Evolutionary conservation across 2,113 vertebrate genomes (phyloP), one percentile per base, ranked within the genome.

Genomic region (Bubalus kerabau): DNA sequence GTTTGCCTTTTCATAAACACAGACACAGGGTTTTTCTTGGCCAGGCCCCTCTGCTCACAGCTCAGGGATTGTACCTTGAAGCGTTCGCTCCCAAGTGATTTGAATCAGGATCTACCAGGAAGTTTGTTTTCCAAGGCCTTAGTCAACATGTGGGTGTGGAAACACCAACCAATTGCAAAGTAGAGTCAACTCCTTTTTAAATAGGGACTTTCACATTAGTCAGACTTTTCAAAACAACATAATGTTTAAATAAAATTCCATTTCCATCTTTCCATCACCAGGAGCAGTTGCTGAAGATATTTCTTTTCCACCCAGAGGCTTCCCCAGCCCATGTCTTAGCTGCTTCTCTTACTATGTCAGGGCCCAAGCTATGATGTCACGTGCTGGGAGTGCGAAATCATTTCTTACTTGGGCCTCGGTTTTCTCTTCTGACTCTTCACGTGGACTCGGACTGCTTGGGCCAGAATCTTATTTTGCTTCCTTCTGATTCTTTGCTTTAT

Each of bases 151-250:
- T 91, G 97, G 98, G 97, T 43, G 97, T 97, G 98, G 98, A 98
- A 98, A 98, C 97, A 97, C 95, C 81, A 36, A 96, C 97, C 98
- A 21, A 48, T 92, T 98, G 98, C 98, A 98, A 92, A 9, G 78
- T 91, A 0, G 52, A 74, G 97, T 97, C 78, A 0, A 93, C 97
- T 97, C 76, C 40, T 98, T 96, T 91, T 98, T 98, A 98, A 98
- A 99, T 98, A 98, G 98, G 86, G 97, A 99, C 98, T 98, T 99
- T 98, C 98, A 99, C 96, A 3, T 98, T 98, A 67, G 57, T 97
- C 98, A 97, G 98, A 94, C 98, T 98, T 98, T 96, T 98, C 97
- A 97, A 98, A 98, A 98, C 97, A 98, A 46, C 48, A 0, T 90
- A 92, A 71, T 83, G 97, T 98, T 98, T 89, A 90, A 98, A 98